These are phyloP conservation scores for Netelia inedita DNA, from an alignment of 2,888 invertebrate species.

Conservation along the genomic window DNA sequence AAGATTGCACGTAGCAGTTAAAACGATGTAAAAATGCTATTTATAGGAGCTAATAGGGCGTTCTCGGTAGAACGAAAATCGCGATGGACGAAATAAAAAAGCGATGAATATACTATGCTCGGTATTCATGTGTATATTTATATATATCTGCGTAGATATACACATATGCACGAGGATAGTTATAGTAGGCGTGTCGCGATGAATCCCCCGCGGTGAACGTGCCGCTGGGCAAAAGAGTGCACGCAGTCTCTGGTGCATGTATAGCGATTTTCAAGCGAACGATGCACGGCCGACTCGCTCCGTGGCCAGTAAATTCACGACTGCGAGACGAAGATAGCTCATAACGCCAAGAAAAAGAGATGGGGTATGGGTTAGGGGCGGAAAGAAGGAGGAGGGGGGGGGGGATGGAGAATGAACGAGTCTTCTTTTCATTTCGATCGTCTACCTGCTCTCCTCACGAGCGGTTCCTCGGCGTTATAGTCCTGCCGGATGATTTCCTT, in stretches of 20 bases:
- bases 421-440: conserved; percentile 66
- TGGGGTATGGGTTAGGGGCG: not conserved
- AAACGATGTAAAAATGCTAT: conserved; percentile 29
- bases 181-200: conserved; percentile 56
- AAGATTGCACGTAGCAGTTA: conserved; percentile 12
- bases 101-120: conserved; percentile 35
- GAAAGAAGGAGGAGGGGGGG: conserved; percentile 19
- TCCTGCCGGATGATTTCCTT: conserved; percentile 70
- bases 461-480: conserved; percentile 34
- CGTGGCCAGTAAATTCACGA: conserved; percentile 40
- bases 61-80: conserved; percentile 49
- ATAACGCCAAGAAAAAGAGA: conserved; percentile 8
- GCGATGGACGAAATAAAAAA: conserved; percentile 62
- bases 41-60: conserved; percentile 43
- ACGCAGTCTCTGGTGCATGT: conserved; percentile 1
- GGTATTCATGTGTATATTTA: conserved; percentile 11
- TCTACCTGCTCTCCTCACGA: conserved; percentile 62
- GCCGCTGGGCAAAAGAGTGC: conserved; percentile 49
- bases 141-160: conserved; percentile 2
- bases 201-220: conserved; percentile 55
- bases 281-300: conserved; percentile 36
- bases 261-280: conserved; percentile 42
- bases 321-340: conserved; percentile 23
- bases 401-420: conserved; percentile 21
- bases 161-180: conserved; percentile 35